phyloP scores from a whole-genome alignment of 2,888 invertebrate species.

The Nemurella pictetii region DNA sequence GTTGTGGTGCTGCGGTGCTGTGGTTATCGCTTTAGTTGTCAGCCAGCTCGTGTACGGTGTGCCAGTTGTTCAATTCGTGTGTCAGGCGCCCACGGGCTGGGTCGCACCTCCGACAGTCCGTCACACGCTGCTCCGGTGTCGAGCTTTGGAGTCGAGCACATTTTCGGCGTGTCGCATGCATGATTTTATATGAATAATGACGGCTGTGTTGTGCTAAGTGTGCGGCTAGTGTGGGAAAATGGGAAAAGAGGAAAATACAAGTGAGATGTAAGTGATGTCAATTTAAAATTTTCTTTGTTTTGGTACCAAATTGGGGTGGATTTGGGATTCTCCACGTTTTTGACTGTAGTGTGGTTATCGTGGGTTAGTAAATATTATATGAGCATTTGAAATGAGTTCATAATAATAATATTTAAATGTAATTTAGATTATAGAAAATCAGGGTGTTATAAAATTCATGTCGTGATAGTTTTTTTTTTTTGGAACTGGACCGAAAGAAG shows the following conservation, averaged over 20 bases:
- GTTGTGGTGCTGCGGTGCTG: background rate
- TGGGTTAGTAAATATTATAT: background rate
- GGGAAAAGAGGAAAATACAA: background rate
- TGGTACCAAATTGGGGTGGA: background rate
- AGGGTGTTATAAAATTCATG: too few relatives aligned
- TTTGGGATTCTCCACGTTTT: background rate
- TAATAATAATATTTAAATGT: too few relatives aligned
- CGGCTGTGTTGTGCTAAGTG: background rate
- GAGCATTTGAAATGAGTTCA: too few relatives aligned
- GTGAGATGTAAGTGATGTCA: background rate
- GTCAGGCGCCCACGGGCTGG: background rate
- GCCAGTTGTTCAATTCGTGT: background rate
- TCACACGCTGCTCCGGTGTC: background rate
- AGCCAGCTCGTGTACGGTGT: too few relatives aligned
- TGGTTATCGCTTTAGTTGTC: too few relatives aligned
- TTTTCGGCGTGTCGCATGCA: background rate
- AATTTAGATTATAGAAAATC: too few relatives aligned
- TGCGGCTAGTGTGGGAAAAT: background rate
- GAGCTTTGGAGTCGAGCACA: background rate
- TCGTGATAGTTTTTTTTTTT: too few relatives aligned
- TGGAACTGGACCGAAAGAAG: too few relatives aligned
- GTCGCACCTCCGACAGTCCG: background rate
- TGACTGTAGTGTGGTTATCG: background rate
- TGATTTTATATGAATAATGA: background rate
- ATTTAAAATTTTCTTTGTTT: background rate